Base-by-base conservation (phyloP, 2,888 invertebrate genomes). In the Smittia aterrima region DNA sequence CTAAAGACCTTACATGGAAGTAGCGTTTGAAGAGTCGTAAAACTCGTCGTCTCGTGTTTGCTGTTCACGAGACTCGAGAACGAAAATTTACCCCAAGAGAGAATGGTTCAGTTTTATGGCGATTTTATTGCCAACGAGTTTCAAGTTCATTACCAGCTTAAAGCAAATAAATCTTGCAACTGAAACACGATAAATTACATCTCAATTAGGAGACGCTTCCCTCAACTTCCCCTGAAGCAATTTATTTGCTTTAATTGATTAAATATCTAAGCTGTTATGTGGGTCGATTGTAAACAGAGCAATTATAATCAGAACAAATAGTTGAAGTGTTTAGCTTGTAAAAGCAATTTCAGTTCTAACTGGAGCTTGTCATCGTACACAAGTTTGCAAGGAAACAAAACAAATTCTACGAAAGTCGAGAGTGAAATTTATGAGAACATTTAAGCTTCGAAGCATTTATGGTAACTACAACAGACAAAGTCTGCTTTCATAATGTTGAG, bases 141-240 rank as follows among this genome's bases (percentile, higher is more conserved):
- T 47, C 47, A 47, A 47, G 47, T 47, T 47, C 47, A 47, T 47
- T 47, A 47, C 47, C 47, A 47, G 47, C 47, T 47, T 47, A 11
- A 13, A 47, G 16, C 13, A 16, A n/a, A 16, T n/a, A 47, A 47
- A 47, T 47, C 47, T 47, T 47, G 47, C 38, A 47, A n/a, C 16
- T 6, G 47, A 47, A 47, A 2, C n/a, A 47, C 47, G 2, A 47
- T 47, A 47, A 47, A 47, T 47, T 47, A 47, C 47, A 47, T n/a
- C 47, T 47, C 47, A 47, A 47, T 47, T 47, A 47, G 47, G 47
- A 47, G 47, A 47, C 32, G 32, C 16, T 58, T 58, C 58, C 13
- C 58, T 6, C 22, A 2, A 16, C 47, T 47, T 58, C 20, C 18
- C 58, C 9, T 38, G 9, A 32, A 32, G 7, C 18, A 3, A 18